Conservation (phyloP, 2,797 vertebrate species). For the Hippoglossus hippoglossus region DNA sequence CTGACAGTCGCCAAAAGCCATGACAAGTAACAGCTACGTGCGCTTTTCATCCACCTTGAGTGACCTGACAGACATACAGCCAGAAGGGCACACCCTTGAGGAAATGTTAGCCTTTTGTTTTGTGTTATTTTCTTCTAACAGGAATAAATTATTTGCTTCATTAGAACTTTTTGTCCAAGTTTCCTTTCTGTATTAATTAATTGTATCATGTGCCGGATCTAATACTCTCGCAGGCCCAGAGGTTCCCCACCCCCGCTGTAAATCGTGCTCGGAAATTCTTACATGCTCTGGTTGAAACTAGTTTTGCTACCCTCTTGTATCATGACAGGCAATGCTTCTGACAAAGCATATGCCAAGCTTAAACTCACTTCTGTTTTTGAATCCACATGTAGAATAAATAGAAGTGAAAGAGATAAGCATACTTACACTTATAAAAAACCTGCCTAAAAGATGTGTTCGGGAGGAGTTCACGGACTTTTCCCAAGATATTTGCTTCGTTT, state of each 20-base stretch:
- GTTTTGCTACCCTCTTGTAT: background rate
- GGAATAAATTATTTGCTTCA: too few relatives aligned
- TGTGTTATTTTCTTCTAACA: background rate
- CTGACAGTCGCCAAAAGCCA: background rate
- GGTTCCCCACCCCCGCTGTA: background rate
- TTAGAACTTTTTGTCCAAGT: too few relatives aligned
- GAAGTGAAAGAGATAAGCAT: background rate
- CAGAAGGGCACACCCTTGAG: background rate
- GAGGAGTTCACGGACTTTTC: constrained; percentile 91
- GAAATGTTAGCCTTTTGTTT: background rate
- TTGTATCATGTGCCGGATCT: too few relatives aligned
- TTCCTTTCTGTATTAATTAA: too few relatives aligned
- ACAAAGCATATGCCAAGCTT: background rate
- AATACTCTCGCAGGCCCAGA: too few relatives aligned
- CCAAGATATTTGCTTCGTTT: constrained; percentile 88
- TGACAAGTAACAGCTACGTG: background rate
- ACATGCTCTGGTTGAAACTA: background rate
- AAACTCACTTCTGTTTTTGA: background rate
- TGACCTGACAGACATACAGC: background rate
- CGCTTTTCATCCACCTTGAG: background rate
- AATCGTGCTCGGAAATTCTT: constrained; percentile 1
- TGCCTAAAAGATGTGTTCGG: constrained; percentile 91
- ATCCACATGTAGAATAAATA: background rate
- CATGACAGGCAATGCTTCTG: background rate
- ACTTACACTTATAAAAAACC: constrained; percentile 96